These are phyloP conservation scores for Hemaris fuciformis DNA, from an alignment of 2,888 invertebrate species.

Conservation along the genomic window DNA sequence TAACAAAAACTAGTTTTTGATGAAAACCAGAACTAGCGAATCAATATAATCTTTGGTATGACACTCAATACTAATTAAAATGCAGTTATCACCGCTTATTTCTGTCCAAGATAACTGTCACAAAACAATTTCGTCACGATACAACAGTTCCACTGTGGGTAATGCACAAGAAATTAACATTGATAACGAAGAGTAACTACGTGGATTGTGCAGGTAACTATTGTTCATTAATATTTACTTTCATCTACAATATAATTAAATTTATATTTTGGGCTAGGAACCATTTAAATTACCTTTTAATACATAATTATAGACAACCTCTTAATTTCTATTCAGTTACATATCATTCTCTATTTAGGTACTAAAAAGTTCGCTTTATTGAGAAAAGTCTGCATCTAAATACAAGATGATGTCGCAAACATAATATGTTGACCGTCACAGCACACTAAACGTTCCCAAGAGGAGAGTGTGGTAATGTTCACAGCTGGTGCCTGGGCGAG, in stretches of 20 bases:
- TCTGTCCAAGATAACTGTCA: neutral
- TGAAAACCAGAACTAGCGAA: neutral
- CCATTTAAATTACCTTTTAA: constrained; percentile 62
- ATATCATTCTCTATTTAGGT: constrained; percentile 50
- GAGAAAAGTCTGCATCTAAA: constrained; percentile 11
- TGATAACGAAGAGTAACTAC: constrained; percentile 15
- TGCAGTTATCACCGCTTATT: constrained; percentile 2
- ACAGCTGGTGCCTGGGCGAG: constrained; percentile 69
- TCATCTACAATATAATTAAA: constrained; percentile 57
- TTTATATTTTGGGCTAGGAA: constrained; percentile 70
- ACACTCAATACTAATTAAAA: constrained; percentile 6
- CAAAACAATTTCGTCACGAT: neutral
- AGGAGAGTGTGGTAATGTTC: constrained; percentile 42
- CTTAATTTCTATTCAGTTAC: constrained; percentile 49
- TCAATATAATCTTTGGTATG: constrained; percentile 13
- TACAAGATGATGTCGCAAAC: constrained; percentile 8
- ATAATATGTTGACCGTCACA: constrained; percentile 18
- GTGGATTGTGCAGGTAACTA: constrained; percentile 59
- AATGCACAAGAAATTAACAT: neutral
- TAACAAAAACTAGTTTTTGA: neutral
- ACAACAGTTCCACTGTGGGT: neutral
- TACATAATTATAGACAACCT: constrained; percentile 37
- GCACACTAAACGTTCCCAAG: neutral
- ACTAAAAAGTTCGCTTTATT: constrained; percentile 44
- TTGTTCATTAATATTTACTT: constrained; percentile 42